Percentiles rank a stretch among this genome's conserved stretches.
Conservation (phyloP, 2,797 vertebrate genomes). For the Lophotriccus pileatus region DNA sequence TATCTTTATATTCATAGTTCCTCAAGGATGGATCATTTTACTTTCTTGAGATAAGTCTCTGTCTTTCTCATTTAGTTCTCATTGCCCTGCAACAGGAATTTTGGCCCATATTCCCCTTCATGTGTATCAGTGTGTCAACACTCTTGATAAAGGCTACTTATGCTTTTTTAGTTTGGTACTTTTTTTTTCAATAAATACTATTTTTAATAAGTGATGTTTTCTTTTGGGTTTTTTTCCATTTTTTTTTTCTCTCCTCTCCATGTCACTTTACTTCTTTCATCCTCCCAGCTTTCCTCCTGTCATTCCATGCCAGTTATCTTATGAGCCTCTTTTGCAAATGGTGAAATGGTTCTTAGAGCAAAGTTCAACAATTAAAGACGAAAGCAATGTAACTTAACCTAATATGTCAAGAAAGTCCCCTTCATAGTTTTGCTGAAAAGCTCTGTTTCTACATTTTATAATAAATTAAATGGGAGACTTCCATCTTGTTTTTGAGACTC, state of each 20-base stretch:
- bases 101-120: neutral
- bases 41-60: neutral
- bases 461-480: neutral
- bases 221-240: rapidly evolving
- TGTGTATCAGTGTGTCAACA: neutral
- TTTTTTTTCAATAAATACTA: neutral
- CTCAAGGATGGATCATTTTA: neutral
- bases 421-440: neutral
- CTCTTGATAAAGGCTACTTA: neutral
- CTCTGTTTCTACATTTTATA: neutral
- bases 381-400: neutral
- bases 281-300: neutral
- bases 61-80: neutral
- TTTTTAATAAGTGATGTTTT: neutral
- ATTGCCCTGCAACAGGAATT: neutral
- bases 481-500: neutral
- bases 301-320: neutral
- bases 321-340: neutral
- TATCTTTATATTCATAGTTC: neutral
- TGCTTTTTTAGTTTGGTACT: neutral
- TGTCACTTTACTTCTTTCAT: neutral
- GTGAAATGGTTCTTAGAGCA: neutral
- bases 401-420: neutral
- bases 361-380: neutral
- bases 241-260: neutral